Percentiles rank a stretch among this genome's conserved stretches.
Evolutionary conservation across 2,797 vertebrate genomes (phyloP).

Genomic region (Balearica regulorum): DNA sequence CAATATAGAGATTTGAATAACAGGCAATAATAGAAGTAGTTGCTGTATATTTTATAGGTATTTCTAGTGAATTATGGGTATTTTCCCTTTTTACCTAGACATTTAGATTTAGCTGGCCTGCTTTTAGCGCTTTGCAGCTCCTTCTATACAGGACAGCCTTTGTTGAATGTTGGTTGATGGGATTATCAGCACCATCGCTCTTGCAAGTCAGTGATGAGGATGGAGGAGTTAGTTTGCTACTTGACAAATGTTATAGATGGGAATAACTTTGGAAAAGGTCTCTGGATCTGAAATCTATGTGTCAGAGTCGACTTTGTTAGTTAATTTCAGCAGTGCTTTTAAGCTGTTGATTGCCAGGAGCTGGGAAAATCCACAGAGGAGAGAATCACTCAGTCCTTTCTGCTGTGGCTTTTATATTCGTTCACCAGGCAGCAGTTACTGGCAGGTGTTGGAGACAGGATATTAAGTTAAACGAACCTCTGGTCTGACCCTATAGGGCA

Average conservation of each 20-base stretch:
- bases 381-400: background rate
- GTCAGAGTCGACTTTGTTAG: background rate
- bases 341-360: background rate
- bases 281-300: background rate
- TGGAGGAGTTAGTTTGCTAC: background rate
- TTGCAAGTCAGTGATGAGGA: background rate
- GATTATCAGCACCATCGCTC: background rate
- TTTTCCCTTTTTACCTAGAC: background rate
- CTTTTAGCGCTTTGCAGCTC: background rate
- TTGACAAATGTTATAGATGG: background rate
- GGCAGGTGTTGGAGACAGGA: constrained; percentile 1
- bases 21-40: background rate
- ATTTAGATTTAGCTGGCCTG: background rate
- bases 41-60: background rate
- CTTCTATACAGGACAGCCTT: background rate
- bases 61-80: background rate
- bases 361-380: background rate
- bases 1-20: background rate
- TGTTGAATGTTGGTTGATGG: background rate
- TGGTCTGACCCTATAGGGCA: constrained; percentile 16
- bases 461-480: constrained; percentile 14
- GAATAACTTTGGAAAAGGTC: background rate
- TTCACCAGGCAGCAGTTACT: background rate
- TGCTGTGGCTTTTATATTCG: background rate
- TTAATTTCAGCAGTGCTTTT: constrained; percentile 3